These are phyloP conservation scores for Halcyon smyrnensis DNA, from an alignment of 2,797 vertebrate species.

Conservation along the genomic window DNA sequence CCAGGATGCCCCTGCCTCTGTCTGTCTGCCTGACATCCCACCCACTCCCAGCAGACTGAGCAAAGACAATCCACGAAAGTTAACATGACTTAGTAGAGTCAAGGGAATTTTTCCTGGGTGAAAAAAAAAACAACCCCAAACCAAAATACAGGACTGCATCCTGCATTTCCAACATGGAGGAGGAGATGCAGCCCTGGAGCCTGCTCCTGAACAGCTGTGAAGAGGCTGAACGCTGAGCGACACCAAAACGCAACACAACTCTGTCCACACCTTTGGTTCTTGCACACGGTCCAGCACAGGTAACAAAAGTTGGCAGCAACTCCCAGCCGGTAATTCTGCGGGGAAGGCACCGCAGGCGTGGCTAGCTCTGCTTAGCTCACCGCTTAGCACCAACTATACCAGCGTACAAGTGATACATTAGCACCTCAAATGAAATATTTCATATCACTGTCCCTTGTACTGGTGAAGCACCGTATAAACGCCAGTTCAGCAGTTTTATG, in stretches of 20 bases:
- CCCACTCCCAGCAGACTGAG: not conserved
- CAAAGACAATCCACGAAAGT: not conserved
- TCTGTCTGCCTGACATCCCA: not conserved
- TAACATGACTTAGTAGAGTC: not conserved
- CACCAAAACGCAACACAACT: not conserved
- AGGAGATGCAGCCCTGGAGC: not conserved
- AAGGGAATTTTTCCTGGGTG: not conserved
- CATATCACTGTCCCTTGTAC: slow-evolving; percentile 77
- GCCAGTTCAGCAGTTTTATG: slow-evolving; percentile 77
- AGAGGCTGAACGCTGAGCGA: not conserved
- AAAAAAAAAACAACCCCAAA: not conserved
- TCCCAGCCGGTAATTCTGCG: not conserved
- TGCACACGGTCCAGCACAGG: slow-evolving; percentile 5
- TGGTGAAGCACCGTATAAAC: slow-evolving; percentile 82
- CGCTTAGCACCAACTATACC: slow-evolving; percentile 35
- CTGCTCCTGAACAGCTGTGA: not conserved
- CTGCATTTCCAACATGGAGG: not conserved
- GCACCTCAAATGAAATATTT: slow-evolving; percentile 69
- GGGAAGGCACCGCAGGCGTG: not conserved
- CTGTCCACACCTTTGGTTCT: slow-evolving; percentile 5
- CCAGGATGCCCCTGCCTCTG: not conserved
- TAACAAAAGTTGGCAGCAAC: not conserved
- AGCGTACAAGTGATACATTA: slow-evolving; percentile 44
- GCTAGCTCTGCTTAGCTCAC: not conserved
- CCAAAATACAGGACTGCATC: not conserved